A percentile compares a stretch with the other conserved stretches of the same genome.
phyloP scores from a whole-genome alignment of 2,888 invertebrate species.

The Diaperis boleti region DNA sequence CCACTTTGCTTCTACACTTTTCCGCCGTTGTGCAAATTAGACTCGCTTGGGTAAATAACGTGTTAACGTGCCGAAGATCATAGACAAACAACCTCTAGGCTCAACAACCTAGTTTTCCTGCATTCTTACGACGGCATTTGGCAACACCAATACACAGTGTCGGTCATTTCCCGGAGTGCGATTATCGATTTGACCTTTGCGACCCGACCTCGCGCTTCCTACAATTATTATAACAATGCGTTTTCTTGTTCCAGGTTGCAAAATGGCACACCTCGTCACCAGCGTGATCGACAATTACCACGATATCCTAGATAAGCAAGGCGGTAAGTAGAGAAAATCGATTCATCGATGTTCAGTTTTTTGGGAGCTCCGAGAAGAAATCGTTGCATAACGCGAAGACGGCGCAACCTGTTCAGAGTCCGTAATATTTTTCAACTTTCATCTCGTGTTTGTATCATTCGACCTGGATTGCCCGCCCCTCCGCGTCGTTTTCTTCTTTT shows the following conservation, averaged over 20 bases:
- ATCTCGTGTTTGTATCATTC: conserved; percentile 21
- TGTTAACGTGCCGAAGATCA: no score
- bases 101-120: no score
- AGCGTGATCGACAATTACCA: conserved; percentile 76
- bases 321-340: conserved; percentile 65
- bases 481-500: conserved; percentile 4
- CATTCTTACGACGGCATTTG: no score
- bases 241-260: conserved; percentile 38
- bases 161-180: not conserved
- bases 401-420: conserved; percentile 15
- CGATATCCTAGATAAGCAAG: conserved; percentile 85
- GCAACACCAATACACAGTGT: no score
- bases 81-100: no score
- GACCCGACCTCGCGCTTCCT: conserved; percentile 10
- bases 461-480: conserved; percentile 12
- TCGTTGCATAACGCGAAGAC: conserved; percentile 21
- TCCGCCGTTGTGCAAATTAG: no score
- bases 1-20: no score
- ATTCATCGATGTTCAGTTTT: no score
- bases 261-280: conserved; percentile 74
- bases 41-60: no score
- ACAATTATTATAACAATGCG: not conserved
- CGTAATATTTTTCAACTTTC: conserved; percentile 31
- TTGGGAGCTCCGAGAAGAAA: not conserved
- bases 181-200: conserved; percentile 26